Conservation (phyloP, 2,113 vertebrate genomes). For the Daboia siamensis region DNA sequence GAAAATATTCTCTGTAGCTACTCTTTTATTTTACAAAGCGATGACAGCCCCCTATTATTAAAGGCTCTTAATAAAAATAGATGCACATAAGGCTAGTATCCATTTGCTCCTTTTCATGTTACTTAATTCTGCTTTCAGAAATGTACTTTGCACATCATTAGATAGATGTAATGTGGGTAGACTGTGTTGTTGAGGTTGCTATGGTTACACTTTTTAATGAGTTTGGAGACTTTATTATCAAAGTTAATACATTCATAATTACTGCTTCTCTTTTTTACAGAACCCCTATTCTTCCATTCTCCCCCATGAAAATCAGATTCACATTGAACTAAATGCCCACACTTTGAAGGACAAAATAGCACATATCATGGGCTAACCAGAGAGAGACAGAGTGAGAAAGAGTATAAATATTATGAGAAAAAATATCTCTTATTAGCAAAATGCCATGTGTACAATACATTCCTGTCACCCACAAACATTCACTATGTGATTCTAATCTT, state of each 20-base stretch:
- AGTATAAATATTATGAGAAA: constrained; percentile 33
- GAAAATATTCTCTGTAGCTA: constrained; percentile 23
- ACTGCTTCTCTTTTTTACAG: constrained; percentile 34
- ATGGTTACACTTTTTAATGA: constrained; percentile 72
- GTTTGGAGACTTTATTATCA: constrained; percentile 53
- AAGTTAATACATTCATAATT: constrained; percentile 66
- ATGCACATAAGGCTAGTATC: constrained; percentile 2
- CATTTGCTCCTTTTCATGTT: constrained; percentile 42
- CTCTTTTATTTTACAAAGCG: neutral
- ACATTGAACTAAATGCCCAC: constrained; percentile 39
- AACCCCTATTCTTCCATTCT: neutral
- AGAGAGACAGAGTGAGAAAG: neutral
- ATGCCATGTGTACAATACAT: neutral
- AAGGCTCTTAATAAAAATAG: constrained; percentile 50
- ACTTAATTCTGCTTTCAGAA: constrained; percentile 52
- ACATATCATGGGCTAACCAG: constrained; percentile 49
- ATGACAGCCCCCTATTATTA: neutral
- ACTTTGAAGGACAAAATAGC: constrained; percentile 41
- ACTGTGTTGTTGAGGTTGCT: constrained; percentile 65
- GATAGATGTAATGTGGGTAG: constrained; percentile 62
- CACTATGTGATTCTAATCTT: rapidly evolving
- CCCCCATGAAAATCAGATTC: constrained; percentile 42
- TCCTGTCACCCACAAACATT: neutral
- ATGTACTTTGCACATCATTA: constrained; percentile 58
- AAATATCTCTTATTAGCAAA: neutral